phyloP scores from a whole-genome alignment of 2,888 invertebrate genomes.

The Subacronicta megacephala region DNA sequence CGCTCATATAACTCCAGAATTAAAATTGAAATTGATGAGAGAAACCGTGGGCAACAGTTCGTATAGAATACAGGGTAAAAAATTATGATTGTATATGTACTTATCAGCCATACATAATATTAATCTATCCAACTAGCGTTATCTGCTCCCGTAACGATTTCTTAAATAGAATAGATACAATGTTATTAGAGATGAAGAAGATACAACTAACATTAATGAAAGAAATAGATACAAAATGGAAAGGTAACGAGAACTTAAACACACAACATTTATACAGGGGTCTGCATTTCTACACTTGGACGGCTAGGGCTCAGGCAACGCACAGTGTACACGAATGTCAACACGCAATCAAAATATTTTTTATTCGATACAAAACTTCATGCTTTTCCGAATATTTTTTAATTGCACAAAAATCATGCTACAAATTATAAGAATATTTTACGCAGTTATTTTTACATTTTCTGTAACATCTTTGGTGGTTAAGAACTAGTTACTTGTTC shows the following conservation, averaged over 20 bases:
- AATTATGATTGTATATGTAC: too few relatives aligned
- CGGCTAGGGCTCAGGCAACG: conserved; percentile 82
- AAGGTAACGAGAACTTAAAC: conserved; percentile 55
- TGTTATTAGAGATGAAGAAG: conserved; percentile 1
- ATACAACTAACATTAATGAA: conserved; percentile 17
- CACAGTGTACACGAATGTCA: conserved; percentile 74
- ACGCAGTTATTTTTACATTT: conserved; percentile 9
- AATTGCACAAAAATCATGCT: conserved; percentile 60
- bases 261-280: conserved; percentile 57
- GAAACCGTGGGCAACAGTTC: too few relatives aligned
- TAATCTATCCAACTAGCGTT: background rate
- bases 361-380: conserved; percentile 57
- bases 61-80: too few relatives aligned
- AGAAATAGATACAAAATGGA: conserved; percentile 37
- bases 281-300: conserved; percentile 84
- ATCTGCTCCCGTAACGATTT: background rate
- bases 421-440: conserved; percentile 21
- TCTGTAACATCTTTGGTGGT: background rate
- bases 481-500: background rate
- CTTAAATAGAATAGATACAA: background rate
- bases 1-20: too few relatives aligned
- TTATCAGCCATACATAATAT: background rate
- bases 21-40: too few relatives aligned
- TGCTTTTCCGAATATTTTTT: conserved; percentile 34
- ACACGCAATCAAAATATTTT: conserved; percentile 51